Base-by-base conservation (phyloP, 64 coral and sea anemone species). In the Exaiptasia diaphana region DNA sequence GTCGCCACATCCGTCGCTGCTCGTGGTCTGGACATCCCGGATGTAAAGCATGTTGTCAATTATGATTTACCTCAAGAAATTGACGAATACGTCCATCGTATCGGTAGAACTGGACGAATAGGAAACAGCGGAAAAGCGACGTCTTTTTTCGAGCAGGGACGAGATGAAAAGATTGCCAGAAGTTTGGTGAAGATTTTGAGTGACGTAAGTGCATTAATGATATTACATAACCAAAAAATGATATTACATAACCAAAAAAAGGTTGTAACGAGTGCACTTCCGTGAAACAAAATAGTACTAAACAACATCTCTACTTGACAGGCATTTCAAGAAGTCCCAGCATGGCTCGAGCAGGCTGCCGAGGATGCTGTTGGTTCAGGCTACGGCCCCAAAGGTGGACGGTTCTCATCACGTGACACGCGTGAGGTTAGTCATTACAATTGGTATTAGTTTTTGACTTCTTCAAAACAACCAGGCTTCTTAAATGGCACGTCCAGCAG, bases 41-140 rank as follows among this genome's bases (percentile, higher is more conserved):
- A 97, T 83, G 93, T 97, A 5, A 91, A 91, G 14, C 93, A 97
- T 20, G 93, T 97, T 18, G 86, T 97, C 43, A 97, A 97, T 46
- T 97, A 79, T 44, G 93, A 97, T n/a, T 78, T 97, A 24, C 93
- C 93, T 4, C 93, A 91, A 36, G 72, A 68, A 3, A 87, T 97
- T 39, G 93, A 97, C 24, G 93, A 97, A 26, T 97, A 97, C 67
- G 93, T 97, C 5, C 93, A 97, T 59, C 78, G 93, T 6, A 91
- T 97, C 75, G 93, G 93, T n/a, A 85, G 93, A 8, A 97, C 93
- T 50, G 93, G 93, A 4, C 81, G 93, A 48, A 97, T 97, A 67
- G 88, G 93, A 8, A 97, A 97, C 73, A 73, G 88, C 30, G 93
- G 93, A 23, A 83, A 82, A 50, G 93, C 93, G 31, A 91, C 93